A percentile compares a stretch with the other conserved stretches of the same genome.
Evolutionary conservation across 2,113 vertebrate genomes (phyloP).

Genomic region (Triplophysa rosa): DNA sequence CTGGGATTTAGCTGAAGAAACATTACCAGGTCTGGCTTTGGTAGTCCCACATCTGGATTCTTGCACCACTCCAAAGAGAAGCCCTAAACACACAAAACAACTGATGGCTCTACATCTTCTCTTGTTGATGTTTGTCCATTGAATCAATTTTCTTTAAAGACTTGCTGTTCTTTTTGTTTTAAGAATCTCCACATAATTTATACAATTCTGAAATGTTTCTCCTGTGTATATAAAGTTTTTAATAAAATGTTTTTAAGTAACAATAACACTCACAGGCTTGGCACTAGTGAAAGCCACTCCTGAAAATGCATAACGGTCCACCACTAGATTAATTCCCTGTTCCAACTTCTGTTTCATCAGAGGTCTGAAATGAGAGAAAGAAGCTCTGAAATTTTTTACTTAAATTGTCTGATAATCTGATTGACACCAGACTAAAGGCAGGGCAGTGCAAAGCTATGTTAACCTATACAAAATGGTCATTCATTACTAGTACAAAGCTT

Average conservation of each 20-base stretch:
- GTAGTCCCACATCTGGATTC: constrained; percentile 86
- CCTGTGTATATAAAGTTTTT: background rate
- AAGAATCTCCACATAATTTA: background rate
- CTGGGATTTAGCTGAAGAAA: constrained; percentile 80
- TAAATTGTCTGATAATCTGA: too few species aligned
- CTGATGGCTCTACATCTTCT: background rate
- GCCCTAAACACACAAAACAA: constrained; percentile 69
- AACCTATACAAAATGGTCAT: background rate
- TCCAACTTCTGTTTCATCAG: constrained; percentile 79
- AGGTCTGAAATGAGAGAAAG: constrained; percentile 59
- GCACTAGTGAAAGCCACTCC: constrained; percentile 93
- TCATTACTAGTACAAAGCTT: background rate
- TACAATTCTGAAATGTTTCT: background rate
- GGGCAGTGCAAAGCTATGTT: background rate
- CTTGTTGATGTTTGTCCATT: background rate
- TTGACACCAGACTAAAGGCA: too few species aligned
- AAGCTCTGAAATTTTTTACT: background rate
- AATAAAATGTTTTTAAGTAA: background rate
- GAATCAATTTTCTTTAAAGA: background rate
- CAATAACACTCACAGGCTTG: constrained; percentile 80
- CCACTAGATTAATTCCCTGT: constrained; percentile 84
- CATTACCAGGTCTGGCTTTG: constrained; percentile 91
- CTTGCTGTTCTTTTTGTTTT: background rate
- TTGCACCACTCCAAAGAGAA: constrained; percentile 91
- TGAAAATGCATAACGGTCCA: constrained; percentile 95